Base-by-base conservation (phyloP, 2,113 vertebrate genomes). In the Cynoglossus semilaevis region DNA sequence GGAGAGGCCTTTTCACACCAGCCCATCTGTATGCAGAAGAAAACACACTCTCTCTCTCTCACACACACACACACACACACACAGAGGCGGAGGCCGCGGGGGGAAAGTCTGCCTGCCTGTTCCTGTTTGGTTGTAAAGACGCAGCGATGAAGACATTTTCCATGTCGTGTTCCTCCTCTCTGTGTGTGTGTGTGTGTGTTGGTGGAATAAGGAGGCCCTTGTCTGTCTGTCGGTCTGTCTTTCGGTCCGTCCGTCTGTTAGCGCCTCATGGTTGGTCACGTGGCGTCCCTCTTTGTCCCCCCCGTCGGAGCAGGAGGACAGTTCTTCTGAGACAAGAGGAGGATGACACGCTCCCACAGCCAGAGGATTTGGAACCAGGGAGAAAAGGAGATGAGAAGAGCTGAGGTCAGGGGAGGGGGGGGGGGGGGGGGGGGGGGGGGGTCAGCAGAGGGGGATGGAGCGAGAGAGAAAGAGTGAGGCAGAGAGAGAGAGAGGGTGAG, bases 11-110 rank as follows among this genome's bases (percentile, higher is more conserved):
- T 69, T 83, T 84, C 77, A 84, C 77, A 83, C 65, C 53, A 40
- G 64, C 67, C 84, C 83, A 84, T 88, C 81, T 84, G 79, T 64
- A 85, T 77, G 76, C 81, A 81, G 75, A 72, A 79, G 76, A 76
- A 85, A 86, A 85, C 80, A 67, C 55, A 72, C 50, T 16, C 58
- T 3, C 63, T 18, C 41, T 47, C 44, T 19, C 64, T 42, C 70
- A 50, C 51, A 7, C 51, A 40, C 19, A 37, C 50, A 56, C 67
- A 74, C 58, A 44, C 70, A 59, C 54, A 44, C 43, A 18, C 19
- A 13, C 5, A 22, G 51, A 7, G 16, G 67, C 14, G 10, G 14
- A 38, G 52, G 40, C 29, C 37, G 6, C 34, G 36, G 17, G 58
- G 37, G 76, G 56, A 69, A 77, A 64, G 51, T 78, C 58, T 63